A percentile compares a stretch with the other conserved stretches of the same genome.
Evolutionary conservation across 2,888 invertebrate species (phyloP).

Genomic region (Orthosia incerta): DNA sequence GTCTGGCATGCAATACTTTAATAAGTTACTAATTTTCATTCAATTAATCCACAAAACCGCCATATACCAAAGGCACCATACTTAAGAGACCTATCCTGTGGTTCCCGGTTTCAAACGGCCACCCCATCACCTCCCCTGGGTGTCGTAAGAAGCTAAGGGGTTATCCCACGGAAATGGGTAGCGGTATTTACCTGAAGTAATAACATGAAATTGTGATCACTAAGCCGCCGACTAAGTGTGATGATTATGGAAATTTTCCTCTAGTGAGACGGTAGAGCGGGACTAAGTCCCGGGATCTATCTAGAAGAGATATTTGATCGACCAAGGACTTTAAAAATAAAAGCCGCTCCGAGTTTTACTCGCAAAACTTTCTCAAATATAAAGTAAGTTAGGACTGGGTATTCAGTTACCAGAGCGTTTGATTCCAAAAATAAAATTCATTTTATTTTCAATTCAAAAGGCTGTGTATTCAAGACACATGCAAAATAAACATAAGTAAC

Average conservation of each 20-base stretch:
- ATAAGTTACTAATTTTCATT: conserved; percentile 9
- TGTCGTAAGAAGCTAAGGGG: conserved; percentile 57
- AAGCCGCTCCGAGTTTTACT: conserved; percentile 1
- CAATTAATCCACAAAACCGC: conserved; percentile 29
- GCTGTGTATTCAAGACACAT: not conserved
- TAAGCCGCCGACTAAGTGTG: conserved; percentile 43
- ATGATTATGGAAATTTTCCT: conserved; percentile 50
- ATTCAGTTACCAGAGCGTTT: too few relatives aligned
- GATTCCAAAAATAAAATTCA: not conserved
- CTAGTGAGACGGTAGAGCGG: not conserved
- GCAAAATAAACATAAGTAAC: conserved; percentile 31
- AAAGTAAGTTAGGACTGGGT: not conserved
- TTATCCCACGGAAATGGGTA: conserved; percentile 56
- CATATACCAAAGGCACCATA: conserved; percentile 16
- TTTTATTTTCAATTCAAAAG: conserved; percentile 6
- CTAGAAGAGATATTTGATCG: conserved; percentile 13
- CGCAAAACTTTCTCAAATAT: not conserved
- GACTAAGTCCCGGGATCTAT: not conserved
- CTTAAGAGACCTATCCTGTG: conserved; percentile 28
- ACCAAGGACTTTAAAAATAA: not conserved
- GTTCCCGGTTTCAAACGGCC: conserved; percentile 39
- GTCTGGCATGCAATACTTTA: not conserved
- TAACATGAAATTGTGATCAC: conserved; percentile 61
- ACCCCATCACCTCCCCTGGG: conserved; percentile 54
- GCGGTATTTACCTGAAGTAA: conserved; percentile 53